Evolutionary conservation across 2,888 invertebrate species (phyloP).

Genomic region (Homarus gammarus): DNA sequence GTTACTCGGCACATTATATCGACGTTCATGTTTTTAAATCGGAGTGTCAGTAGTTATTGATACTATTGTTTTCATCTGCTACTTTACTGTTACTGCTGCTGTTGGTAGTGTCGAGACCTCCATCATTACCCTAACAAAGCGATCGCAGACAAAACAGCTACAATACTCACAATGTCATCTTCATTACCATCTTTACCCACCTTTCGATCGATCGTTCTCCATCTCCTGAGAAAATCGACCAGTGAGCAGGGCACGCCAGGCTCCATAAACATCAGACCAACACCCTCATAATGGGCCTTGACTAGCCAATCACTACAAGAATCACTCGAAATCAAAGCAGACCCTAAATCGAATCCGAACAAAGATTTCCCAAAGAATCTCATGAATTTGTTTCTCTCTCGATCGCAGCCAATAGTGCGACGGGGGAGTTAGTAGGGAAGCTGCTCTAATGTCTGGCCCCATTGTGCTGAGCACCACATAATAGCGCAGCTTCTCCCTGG

Average conservation of each 20-base stretch:
- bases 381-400: not conserved
- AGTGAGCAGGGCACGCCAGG: not conserved
- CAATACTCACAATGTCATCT: no score
- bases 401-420: not conserved
- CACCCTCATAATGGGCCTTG: conserved; percentile 1
- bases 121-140: no score
- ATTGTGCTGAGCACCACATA: conserved; percentile 29
- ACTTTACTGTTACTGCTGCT: no score
- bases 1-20: no score
- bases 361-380: no score
- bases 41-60: no score
- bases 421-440: not conserved
- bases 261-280: not conserved
- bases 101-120: no score
- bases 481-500: conserved; percentile 16
- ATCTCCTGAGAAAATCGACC: not conserved
- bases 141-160: no score
- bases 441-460: conserved; percentile 16
- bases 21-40: no score
- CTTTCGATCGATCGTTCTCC: not conserved
- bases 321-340: not conserved
- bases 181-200: not conserved
- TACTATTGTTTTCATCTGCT: no score
- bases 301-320: not conserved
- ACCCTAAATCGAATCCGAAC: not conserved